These are phyloP conservation scores for Mormyrops boulengeri DNA, from an alignment of 2,797 vertebrate genomes.

Conservation along the genomic window DNA sequence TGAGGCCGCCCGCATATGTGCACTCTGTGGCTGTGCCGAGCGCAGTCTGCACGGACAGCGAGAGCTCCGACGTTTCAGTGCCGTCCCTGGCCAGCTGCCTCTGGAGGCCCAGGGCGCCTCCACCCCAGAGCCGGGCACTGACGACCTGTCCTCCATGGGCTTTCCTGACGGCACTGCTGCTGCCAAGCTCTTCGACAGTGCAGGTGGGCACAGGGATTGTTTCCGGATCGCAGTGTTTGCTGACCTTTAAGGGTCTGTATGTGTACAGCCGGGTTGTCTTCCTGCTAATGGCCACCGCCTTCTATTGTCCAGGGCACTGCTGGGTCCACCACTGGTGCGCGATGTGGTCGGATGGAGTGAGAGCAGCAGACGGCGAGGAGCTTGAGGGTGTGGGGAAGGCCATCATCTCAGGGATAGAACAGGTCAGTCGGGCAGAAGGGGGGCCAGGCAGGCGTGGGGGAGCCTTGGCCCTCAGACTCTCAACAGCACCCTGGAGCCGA, in stretches of 20 bases:
- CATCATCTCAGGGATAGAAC: constrained; percentile 99
- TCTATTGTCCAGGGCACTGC: constrained; percentile 68
- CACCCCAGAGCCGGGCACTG: constrained; percentile 62
- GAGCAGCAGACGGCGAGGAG: constrained; percentile 62
- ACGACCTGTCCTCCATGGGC: constrained; percentile 80
- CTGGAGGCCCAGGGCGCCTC: constrained; percentile 58
- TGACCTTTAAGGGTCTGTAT: neutral
- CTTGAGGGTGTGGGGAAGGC: constrained; percentile 83
- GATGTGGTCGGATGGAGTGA: constrained; percentile 81
- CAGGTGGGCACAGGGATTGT: constrained; percentile 58
- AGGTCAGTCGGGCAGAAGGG: constrained; percentile 57
- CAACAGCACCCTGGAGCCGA: neutral
- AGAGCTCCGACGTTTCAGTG: constrained; percentile 81
- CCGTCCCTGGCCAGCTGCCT: constrained; percentile 51
- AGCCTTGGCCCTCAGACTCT: neutral
- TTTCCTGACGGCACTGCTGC: constrained; percentile 75
- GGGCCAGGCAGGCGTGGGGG: neutral
- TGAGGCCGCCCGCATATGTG: constrained; percentile 66
- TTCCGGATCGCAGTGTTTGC: neutral
- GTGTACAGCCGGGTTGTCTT: neutral
- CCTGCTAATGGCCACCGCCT: neutral
- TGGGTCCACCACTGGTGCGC: constrained; percentile 97
- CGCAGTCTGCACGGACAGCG: constrained; percentile 90
- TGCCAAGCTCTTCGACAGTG: constrained; percentile 76
- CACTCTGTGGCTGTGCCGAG: constrained; percentile 90